These are phyloP conservation scores for Nannoperca obscura DNA, from an alignment of 2,797 vertebrate species.

Conservation along the genomic window DNA sequence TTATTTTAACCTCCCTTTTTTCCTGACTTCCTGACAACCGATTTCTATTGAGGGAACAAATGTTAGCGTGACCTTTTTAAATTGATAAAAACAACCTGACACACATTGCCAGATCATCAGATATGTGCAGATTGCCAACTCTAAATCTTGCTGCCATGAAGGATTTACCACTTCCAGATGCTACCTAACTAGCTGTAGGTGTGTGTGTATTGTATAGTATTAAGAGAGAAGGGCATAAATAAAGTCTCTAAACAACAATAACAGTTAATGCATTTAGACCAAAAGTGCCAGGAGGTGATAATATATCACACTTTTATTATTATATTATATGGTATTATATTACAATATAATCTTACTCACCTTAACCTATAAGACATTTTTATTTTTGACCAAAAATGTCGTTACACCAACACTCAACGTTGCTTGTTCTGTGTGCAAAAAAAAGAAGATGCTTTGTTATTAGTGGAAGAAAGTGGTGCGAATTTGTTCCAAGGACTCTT, in stretches of 20 bases:
- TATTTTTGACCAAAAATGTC: neutral
- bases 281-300: too few relatives aligned
- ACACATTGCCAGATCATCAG: conserved; percentile 41
- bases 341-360: neutral
- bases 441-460: neutral
- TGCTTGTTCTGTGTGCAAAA: neutral
- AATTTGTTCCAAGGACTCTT: neutral
- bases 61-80: conserved; percentile 67
- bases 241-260: too few relatives aligned
- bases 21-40: conserved; percentile 13
- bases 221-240: too few relatives aligned
- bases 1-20: conserved; percentile 3
- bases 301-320: too few relatives aligned
- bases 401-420: neutral
- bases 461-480: neutral
- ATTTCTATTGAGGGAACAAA: conserved; percentile 55
- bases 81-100: conserved; percentile 48
- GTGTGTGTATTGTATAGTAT: neutral
- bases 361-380: neutral
- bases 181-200: conserved; percentile 14
- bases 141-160: conserved; percentile 48
- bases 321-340: too few relatives aligned
- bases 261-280: too few relatives aligned
- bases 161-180: conserved; percentile 36
- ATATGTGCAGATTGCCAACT: conserved; percentile 52